Conservation (phyloP, 2,888 invertebrate genomes). For the Eilema sororculum region DNA sequence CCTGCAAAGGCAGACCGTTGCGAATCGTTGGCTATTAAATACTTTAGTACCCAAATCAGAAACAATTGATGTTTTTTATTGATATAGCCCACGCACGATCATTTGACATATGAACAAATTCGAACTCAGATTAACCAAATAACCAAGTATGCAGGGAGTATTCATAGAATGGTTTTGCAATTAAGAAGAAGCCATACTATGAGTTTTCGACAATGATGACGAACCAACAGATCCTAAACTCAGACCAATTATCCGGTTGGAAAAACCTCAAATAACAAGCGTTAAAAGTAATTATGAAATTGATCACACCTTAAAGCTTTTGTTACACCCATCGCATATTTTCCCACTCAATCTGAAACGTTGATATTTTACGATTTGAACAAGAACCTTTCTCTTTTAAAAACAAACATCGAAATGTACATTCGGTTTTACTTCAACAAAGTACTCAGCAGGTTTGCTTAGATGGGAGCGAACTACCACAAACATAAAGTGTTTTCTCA, state of each 20-base stretch:
- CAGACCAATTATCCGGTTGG: conserved; percentile 37
- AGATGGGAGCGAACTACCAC: conserved; percentile 31
- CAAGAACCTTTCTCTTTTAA: conserved; percentile 11
- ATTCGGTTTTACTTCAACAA: conserved; percentile 23
- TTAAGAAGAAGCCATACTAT: conserved; percentile 14
- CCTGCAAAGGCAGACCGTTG: conserved; percentile 41
- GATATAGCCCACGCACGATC: conserved; percentile 33
- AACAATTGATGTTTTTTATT: conserved; percentile 45
- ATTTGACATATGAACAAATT: conserved; percentile 26
- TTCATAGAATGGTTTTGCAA: conserved; percentile 4
- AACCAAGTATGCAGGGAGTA: conserved; percentile 10
- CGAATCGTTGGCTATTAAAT: conserved; percentile 51
- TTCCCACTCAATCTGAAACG: conserved; percentile 4
- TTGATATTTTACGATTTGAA: neutral
- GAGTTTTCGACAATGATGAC: conserved; percentile 33
- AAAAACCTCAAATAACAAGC: conserved; percentile 32
- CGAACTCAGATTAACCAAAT: conserved; percentile 4
- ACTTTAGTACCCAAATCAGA: conserved; percentile 49
- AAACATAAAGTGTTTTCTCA: conserved; percentile 43
- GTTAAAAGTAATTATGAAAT: conserved; percentile 22
- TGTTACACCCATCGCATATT: conserved; percentile 11
- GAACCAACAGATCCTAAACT: conserved; percentile 28
- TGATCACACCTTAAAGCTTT: conserved; percentile 15
- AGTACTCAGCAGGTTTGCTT: conserved; percentile 21
- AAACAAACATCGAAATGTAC: conserved; percentile 11